These are phyloP conservation scores for Acanthisitta chloris DNA, from an alignment of 2,113 vertebrate species.

Conservation along the genomic window DNA sequence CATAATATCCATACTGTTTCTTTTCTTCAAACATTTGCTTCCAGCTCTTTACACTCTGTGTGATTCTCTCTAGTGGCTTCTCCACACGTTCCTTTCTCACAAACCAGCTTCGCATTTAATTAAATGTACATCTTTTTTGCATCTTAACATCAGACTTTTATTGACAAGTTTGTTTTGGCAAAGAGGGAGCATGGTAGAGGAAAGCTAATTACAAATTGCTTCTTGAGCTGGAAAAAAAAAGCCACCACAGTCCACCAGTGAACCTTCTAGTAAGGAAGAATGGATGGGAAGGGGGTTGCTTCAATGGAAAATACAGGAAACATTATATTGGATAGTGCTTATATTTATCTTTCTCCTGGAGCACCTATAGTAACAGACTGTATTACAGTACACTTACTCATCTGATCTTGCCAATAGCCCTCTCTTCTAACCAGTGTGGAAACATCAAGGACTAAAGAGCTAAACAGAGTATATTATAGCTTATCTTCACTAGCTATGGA, in stretches of 20 bases:
- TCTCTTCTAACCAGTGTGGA: not conserved
- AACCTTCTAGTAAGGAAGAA: not conserved
- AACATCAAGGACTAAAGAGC: not conserved
- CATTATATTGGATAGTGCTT: not conserved
- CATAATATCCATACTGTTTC: not conserved
- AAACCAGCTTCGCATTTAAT: conserved; percentile 42
- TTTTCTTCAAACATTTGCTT: conserved; percentile 35
- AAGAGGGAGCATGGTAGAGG: not conserved
- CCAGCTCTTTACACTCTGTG: conserved; percentile 23
- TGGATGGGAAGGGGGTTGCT: not conserved
- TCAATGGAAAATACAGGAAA: not conserved
- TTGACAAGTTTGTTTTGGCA: conserved; percentile 57
- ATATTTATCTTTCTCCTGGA: not conserved
- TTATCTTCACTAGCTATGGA: not conserved
- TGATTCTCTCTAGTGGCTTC: conserved; percentile 46
- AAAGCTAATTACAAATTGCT: conserved; percentile 27
- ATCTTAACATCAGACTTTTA: conserved; percentile 47
- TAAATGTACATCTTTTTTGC: conserved; percentile 38
- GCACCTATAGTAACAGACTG: not conserved
- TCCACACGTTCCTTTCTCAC: conserved; percentile 15
- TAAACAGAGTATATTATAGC: not conserved
- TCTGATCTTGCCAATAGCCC: not conserved
- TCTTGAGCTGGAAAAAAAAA: not conserved
- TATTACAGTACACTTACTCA: not conserved
- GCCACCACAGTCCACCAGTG: not conserved